phyloP scores from a whole-genome alignment of 2,888 invertebrate species.

The Xanthorhoe designata region DNA sequence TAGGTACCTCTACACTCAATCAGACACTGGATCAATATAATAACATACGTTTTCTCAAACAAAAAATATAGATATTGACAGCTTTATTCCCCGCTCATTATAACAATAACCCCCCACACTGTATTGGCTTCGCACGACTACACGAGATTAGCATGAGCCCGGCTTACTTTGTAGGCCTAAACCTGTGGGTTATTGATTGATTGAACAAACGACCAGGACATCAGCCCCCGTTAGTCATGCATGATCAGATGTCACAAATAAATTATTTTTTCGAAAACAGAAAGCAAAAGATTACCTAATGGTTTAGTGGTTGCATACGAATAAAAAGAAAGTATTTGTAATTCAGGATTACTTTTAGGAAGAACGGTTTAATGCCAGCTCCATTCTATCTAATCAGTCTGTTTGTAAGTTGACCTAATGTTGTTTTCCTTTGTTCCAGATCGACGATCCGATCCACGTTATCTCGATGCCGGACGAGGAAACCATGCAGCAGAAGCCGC shows the following conservation, averaged over 20 bases:
- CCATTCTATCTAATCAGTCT: neutral
- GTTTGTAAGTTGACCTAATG: neutral
- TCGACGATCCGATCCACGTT: constrained; percentile 88
- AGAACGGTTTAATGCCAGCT: too few relatives aligned
- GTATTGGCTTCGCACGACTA: neutral
- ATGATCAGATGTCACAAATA: too few relatives aligned
- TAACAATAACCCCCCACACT: neutral
- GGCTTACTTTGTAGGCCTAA: too few relatives aligned
- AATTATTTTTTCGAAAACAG: too few relatives aligned
- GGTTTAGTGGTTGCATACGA: too few relatives aligned
- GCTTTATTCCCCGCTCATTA: neutral
- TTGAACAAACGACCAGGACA: too few relatives aligned
- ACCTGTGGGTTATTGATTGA: too few relatives aligned
- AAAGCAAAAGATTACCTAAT: too few relatives aligned
- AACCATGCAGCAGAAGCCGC: constrained; percentile 88
- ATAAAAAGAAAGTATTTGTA: too few relatives aligned
- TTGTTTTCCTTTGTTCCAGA: constrained; percentile 72
- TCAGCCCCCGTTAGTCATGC: too few relatives aligned
- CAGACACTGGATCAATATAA: neutral
- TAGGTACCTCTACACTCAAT: neutral
- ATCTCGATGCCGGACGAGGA: constrained; percentile 86
- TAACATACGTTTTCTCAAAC: neutral
- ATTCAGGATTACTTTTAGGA: too few relatives aligned
- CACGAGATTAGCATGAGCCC: neutral
- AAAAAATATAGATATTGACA: neutral